These are phyloP conservation scores for Melitaea athalia DNA, from an alignment of 2,888 invertebrate species.

Conservation along the genomic window DNA sequence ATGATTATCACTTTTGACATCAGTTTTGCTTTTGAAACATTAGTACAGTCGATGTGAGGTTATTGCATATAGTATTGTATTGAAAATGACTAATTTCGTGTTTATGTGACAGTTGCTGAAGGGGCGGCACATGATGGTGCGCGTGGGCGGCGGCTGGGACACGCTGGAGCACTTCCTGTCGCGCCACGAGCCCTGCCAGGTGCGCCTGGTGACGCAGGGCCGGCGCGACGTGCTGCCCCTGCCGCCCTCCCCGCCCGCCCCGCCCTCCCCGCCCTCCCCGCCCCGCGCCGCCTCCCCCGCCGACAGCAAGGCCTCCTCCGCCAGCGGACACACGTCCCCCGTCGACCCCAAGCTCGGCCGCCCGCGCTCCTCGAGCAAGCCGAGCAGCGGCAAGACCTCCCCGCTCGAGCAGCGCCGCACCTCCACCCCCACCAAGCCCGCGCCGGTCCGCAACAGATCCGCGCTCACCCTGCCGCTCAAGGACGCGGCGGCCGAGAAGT, in stretches of 20 bases:
- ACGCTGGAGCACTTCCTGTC: slow-evolving; percentile 95
- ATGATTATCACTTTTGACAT: not conserved
- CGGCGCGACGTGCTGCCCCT: slow-evolving; percentile 60
- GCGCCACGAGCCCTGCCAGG: slow-evolving; percentile 93
- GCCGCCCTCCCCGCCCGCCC: slow-evolving; percentile 49
- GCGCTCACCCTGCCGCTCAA: slow-evolving; percentile 63
- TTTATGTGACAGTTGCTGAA: slow-evolving; percentile 86
- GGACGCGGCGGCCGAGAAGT: slow-evolving; percentile 29
- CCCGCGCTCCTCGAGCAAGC: slow-evolving; percentile 48
- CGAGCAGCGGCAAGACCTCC: slow-evolving; percentile 55
- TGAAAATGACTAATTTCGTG: too few relatives aligned
- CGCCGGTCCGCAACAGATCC: slow-evolving; percentile 45
- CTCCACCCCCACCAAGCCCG: slow-evolving; percentile 58
- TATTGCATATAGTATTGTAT: too few relatives aligned
- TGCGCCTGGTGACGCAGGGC: slow-evolving; percentile 80
- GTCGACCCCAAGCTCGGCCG: slow-evolving; percentile 45
- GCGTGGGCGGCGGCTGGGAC: slow-evolving; percentile 97
- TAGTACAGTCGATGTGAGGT: not conserved
- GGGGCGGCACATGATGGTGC: slow-evolving; percentile 97
- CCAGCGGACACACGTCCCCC: slow-evolving; percentile 59
- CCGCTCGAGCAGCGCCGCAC: slow-evolving; percentile 50
- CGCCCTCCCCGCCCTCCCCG: slow-evolving; percentile 49
- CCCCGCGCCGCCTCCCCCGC: slow-evolving; percentile 56
- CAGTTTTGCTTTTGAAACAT: not conserved
- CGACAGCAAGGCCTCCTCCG: slow-evolving; percentile 61